phyloP scores from a whole-genome alignment of 2,888 invertebrate species.

The Polydrusus pterygomalis region DNA sequence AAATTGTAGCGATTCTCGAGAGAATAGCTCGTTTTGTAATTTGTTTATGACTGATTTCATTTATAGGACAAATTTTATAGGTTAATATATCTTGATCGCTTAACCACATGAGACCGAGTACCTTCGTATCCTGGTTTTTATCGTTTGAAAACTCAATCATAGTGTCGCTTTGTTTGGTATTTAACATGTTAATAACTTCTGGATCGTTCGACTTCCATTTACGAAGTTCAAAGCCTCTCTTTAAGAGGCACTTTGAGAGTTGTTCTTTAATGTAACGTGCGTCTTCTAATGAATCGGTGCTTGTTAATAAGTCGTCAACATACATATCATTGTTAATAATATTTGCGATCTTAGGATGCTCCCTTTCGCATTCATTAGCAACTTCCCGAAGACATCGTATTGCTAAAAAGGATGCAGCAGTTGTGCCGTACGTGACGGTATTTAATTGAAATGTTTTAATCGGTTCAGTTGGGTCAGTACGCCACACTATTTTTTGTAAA shows the following conservation, averaged over 20 bases:
- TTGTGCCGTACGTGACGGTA: too few relatives aligned
- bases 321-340: constrained; percentile 54
- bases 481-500: constrained; percentile 50
- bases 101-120: too few relatives aligned
- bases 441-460: constrained; percentile 44
- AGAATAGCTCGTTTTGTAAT: constrained; percentile 41
- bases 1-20: constrained; percentile 40
- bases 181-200: constrained; percentile 8
- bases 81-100: too few relatives aligned
- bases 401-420: constrained; percentile 46
- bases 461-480: constrained; percentile 37
- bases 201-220: constrained; percentile 53
- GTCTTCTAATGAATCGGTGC: constrained; percentile 34
- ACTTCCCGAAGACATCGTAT: constrained; percentile 47
- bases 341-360: constrained; percentile 37
- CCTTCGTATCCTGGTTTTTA: too few relatives aligned
- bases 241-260: constrained; percentile 34
- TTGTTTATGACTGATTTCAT: background rate
- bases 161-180: too few relatives aligned
- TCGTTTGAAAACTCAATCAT: too few relatives aligned
- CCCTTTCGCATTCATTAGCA: constrained; percentile 30
- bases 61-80: constrained; percentile 5
- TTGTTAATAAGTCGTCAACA: constrained; percentile 54
- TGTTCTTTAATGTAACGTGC: constrained; percentile 31
- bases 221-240: constrained; percentile 48